A percentile compares a stretch with the other conserved stretches of the same genome.
These are phyloP conservation scores for Varanus salvator DNA, from an alignment of 2,113 vertebrate species.

Conservation along the genomic window DNA sequence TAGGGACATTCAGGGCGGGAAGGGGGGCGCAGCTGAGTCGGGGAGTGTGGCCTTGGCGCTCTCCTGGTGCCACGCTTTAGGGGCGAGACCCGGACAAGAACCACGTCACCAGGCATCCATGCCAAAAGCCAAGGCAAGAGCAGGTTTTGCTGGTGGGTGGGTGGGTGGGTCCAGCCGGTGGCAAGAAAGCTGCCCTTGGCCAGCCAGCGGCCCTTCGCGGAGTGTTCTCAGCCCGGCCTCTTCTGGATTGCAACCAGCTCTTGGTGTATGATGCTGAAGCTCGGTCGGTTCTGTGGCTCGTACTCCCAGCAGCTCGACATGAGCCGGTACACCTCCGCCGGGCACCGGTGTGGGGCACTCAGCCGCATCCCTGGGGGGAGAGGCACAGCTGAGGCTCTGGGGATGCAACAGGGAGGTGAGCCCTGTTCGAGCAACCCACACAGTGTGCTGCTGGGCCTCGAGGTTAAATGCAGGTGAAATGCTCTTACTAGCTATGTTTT, in stretches of 20 bases:
- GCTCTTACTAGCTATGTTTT: too few relatives aligned
- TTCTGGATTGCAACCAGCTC: conserved; percentile 82
- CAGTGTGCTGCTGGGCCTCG: not conserved
- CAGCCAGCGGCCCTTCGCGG: not conserved
- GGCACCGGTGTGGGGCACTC: conserved; percentile 84
- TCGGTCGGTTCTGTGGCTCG: conserved; percentile 83
- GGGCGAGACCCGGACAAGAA: not conserved
- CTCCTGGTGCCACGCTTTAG: not conserved
- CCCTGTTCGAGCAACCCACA: not conserved
- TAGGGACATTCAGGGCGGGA: not conserved
- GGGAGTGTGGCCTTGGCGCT: not conserved
- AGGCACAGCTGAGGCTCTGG: not conserved
- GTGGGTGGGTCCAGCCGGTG: too few relatives aligned
- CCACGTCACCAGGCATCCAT: too few relatives aligned
- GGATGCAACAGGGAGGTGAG: too few relatives aligned
- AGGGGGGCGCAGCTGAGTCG: not conserved
- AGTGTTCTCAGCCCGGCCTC: conserved; percentile 69
- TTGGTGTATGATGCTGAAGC: conserved; percentile 80
- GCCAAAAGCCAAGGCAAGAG: not conserved
- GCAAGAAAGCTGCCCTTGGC: not conserved
- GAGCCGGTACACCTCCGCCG: conserved; percentile 84
- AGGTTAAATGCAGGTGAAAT: too few relatives aligned
- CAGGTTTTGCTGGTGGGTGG: not conserved
- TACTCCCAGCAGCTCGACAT: conserved; percentile 95
- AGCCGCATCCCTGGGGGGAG: conserved; percentile 83